Percentiles rank a stretch among this genome's conserved stretches.
These are phyloP conservation scores for Hippopotamyrus pictus DNA, from an alignment of 2,797 vertebrate genomes.

Conservation along the genomic window DNA sequence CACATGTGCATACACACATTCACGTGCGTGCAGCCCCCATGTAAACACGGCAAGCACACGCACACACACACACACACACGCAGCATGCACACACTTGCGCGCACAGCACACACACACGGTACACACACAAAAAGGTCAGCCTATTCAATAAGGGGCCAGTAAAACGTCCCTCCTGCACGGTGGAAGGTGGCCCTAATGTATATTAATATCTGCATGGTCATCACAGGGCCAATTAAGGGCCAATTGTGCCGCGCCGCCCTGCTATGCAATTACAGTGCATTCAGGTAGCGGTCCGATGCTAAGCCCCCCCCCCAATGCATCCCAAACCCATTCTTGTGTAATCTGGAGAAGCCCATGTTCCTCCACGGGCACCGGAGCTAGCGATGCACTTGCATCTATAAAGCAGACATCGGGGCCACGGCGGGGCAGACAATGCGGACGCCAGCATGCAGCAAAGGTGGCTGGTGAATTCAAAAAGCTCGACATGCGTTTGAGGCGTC, in stretches of 20 bases:
- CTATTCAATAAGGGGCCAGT: neutral
- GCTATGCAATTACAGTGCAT: slow-evolving; percentile 28
- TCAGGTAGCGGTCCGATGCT: neutral
- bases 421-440: neutral
- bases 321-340: neutral
- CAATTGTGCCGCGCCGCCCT: slow-evolving; percentile 2
- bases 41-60: neutral
- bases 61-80: neutral
- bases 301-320: neutral
- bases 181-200: neutral
- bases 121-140: neutral
- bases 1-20: neutral
- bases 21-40: neutral
- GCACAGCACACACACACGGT: slow-evolving; percentile 3
- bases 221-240: slow-evolving; percentile 27
- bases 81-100: neutral
- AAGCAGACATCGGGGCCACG: neutral
- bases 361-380: neutral
- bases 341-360: neutral
- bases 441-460: neutral
- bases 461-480: neutral
- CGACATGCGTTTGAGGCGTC: neutral
- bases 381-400: neutral
- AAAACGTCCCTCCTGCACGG: neutral
- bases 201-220: neutral